Evolutionary conservation across 1,140 invertebrate species (phyloP).

Genomic region (Cydia splendana): DNA sequence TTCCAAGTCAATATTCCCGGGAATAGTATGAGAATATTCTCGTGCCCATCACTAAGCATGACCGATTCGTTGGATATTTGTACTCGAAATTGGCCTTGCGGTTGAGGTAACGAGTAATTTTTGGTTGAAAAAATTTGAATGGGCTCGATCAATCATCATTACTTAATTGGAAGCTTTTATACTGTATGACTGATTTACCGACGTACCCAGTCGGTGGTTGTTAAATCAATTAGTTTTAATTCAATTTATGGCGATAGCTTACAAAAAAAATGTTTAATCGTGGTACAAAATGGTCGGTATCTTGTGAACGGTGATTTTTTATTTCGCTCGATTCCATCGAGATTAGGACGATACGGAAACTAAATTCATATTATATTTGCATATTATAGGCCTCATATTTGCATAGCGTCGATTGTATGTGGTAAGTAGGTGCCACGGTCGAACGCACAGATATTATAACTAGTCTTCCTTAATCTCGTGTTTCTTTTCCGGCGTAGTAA

Average conservation of each 20-base stretch:
- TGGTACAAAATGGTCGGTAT: neutral
- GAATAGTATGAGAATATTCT: neutral
- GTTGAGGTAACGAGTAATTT: constrained; percentile 30
- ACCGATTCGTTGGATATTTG: constrained; percentile 13
- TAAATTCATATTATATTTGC: neutral
- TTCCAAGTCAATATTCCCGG: neutral
- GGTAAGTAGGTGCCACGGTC: constrained; percentile 8
- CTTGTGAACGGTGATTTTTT: neutral
- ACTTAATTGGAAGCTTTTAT: constrained; percentile 32
- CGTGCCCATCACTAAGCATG: neutral
- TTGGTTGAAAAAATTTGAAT: constrained; percentile 24
- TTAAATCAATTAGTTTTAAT: constrained; percentile 30
- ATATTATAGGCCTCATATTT: constrained; percentile 15
- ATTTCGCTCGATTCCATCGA: neutral
- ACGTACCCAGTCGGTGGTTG: neutral
- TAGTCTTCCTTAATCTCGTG: neutral
- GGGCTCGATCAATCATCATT: constrained; percentile 31
- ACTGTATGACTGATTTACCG: constrained; percentile 3
- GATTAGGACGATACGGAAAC: neutral
- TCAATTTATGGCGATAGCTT: neutral
- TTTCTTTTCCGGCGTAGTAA: neutral
- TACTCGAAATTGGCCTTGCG: constrained; percentile 30
- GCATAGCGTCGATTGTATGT: neutral
- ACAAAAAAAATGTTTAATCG: neutral
- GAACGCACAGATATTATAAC: neutral